phyloP scores from a whole-genome alignment of 2,113 vertebrate species.

The Malurus cyaneus region DNA sequence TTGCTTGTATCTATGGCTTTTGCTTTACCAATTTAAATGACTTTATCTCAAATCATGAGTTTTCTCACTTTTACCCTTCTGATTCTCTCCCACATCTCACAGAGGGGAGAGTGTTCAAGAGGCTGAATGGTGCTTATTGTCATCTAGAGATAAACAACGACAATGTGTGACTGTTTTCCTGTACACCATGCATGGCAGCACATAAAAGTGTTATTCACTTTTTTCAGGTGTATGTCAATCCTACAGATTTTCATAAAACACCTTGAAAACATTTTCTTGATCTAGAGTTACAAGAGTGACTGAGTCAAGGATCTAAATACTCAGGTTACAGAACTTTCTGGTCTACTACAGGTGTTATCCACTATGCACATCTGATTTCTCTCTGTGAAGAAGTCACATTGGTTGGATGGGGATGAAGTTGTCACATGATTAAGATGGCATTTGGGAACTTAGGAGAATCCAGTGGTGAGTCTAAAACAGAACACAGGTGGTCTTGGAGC shows the following conservation, averaged over 20 bases:
- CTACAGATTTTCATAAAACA: background rate
- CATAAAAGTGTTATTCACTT: background rate
- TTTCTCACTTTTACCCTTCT: background rate
- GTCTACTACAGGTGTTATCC: background rate
- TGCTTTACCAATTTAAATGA: background rate
- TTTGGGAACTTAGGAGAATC: background rate
- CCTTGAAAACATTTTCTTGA: background rate
- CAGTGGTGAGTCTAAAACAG: background rate
- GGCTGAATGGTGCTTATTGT: background rate
- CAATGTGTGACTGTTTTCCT: background rate
- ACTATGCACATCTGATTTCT: background rate
- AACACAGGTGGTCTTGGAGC: background rate
- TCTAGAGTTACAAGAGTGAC: background rate
- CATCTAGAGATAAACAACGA: background rate
- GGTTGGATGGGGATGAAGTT: background rate
- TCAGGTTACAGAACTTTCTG: background rate
- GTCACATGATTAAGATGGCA: background rate
- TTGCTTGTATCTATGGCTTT: background rate
- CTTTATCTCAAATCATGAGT: background rate
- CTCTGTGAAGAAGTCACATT: background rate
- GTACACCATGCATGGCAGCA: background rate
- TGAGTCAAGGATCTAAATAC: background rate
- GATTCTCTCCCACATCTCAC: background rate
- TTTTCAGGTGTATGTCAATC: background rate
- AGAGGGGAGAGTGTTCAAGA: background rate